Conservation (phyloP, 1,140 invertebrate species). For the Pomacea maculata region DNA sequence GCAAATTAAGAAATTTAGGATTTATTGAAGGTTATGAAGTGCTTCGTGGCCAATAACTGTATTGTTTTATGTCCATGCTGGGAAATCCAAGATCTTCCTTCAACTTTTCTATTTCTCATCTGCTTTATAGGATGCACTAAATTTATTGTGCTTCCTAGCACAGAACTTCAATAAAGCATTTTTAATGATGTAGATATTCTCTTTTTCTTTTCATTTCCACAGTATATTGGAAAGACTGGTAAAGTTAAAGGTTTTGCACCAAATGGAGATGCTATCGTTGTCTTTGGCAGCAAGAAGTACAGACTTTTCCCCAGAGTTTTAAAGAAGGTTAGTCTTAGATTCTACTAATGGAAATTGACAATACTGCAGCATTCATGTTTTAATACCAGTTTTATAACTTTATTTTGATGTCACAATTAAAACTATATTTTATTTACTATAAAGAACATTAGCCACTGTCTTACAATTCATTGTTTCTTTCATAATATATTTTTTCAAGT, state of each 20-base stretch:
- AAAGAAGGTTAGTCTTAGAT: slow-evolving; percentile 19
- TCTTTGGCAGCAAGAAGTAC: slow-evolving; percentile 24
- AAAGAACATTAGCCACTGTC: too few relatives aligned
- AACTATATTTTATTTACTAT: background rate
- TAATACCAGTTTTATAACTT: background rate
- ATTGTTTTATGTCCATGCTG: too few relatives aligned
- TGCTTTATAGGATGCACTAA: background rate
- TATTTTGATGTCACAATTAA: background rate
- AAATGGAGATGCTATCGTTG: slow-evolving; percentile 23
- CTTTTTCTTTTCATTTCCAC: background rate
- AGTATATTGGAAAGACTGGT: slow-evolving; percentile 30
- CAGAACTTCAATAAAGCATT: background rate
- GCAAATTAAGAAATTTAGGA: background rate
- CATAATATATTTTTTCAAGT: too few relatives aligned
- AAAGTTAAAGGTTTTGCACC: slow-evolving; percentile 23
- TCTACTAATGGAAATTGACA: too few relatives aligned
- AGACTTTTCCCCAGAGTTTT: slow-evolving; percentile 20
- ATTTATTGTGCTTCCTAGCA: background rate
- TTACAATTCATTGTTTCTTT: too few relatives aligned
- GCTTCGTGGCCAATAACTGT: background rate
- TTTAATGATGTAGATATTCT: background rate
- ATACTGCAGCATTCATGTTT: too few relatives aligned
- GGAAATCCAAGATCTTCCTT: background rate
- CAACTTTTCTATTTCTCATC: background rate
- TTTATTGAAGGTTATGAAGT: background rate